A percentile compares a stretch with the other conserved stretches of the same genome.
phyloP scores from a whole-genome alignment of 2,797 vertebrate genomes.

The Rhinichthys osculus region DNA sequence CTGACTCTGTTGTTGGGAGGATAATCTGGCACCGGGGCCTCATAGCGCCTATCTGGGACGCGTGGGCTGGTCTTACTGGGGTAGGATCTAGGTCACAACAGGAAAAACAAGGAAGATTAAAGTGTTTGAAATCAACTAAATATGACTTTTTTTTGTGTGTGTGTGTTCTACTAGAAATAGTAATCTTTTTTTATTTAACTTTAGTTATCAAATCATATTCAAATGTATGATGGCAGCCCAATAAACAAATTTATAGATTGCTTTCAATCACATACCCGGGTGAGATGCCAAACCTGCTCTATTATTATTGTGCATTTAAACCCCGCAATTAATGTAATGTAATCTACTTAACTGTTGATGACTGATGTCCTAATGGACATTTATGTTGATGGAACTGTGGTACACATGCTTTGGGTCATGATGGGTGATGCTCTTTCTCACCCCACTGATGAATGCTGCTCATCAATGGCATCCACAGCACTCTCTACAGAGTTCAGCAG shows the following conservation, averaged over 20 bases:
- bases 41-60: conserved; percentile 77
- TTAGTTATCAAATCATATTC: not conserved
- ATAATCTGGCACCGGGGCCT: conserved; percentile 81
- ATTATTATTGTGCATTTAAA: conserved; percentile 11
- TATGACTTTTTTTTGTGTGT: not conserved
- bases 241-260: not conserved
- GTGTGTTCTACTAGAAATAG: not conserved
- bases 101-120: conserved; percentile 25
- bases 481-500: conserved; percentile 96
- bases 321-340: conserved; percentile 7
- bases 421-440: conserved; percentile 16
- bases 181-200: not conserved
- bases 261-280: not conserved
- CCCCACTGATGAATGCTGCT: conserved; percentile 81
- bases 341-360: not conserved
- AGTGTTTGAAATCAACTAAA: not conserved
- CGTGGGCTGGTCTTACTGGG: conserved; percentile 80
- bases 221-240: not conserved
- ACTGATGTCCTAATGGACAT: conserved; percentile 8
- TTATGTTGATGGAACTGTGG: not conserved
- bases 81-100: conserved; percentile 76
- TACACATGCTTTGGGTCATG: conserved; percentile 3
- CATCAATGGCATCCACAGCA: conserved; percentile 94
- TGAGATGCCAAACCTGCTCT: not conserved
- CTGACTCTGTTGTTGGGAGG: conserved; percentile 82